A percentile compares a stretch with the other conserved stretches of the same genome.
Conservation (phyloP, 2,888 invertebrate genomes). For the Limnephilus rhombicus region DNA sequence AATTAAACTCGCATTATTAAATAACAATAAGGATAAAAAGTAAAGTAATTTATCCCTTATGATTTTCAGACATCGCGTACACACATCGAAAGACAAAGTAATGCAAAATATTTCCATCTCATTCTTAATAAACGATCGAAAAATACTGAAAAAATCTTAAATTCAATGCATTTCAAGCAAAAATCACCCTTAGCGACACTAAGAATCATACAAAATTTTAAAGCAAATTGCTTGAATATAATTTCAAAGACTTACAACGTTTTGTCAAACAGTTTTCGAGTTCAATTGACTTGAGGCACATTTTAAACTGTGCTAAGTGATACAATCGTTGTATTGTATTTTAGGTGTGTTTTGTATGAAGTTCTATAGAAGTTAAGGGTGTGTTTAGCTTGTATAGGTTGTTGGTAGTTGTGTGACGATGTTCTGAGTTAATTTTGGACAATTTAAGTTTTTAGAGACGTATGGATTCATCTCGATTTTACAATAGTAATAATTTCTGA, state of each 20-base stretch:
- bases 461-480: slow-evolving; percentile 54
- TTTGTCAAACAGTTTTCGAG: slow-evolving; percentile 4
- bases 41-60: slow-evolving; percentile 51
- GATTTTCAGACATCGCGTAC: slow-evolving; percentile 36
- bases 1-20: slow-evolving; percentile 17
- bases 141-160: not conserved
- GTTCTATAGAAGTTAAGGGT: not conserved
- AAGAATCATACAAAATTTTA: not conserved
- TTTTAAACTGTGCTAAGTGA: not conserved
- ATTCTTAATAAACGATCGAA: slow-evolving; percentile 41
- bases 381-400: not conserved
- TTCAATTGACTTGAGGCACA: slow-evolving; percentile 46
- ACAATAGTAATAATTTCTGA: slow-evolving; percentile 37
- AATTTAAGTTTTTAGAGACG: slow-evolving; percentile 51
- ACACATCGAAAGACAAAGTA: slow-evolving; percentile 56
- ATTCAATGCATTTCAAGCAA: not conserved
- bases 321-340: not conserved
- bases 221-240: not conserved
- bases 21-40: slow-evolving; percentile 13
- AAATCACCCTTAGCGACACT: not conserved
- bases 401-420: not conserved
- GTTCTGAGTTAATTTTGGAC: slow-evolving; percentile 42
- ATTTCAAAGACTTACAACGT: not conserved
- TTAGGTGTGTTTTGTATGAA: not conserved
- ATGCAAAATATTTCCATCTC: slow-evolving; percentile 57